Base-by-base conservation (phyloP, 2,797 vertebrate genomes). In the Eptatretus atami region DNA sequence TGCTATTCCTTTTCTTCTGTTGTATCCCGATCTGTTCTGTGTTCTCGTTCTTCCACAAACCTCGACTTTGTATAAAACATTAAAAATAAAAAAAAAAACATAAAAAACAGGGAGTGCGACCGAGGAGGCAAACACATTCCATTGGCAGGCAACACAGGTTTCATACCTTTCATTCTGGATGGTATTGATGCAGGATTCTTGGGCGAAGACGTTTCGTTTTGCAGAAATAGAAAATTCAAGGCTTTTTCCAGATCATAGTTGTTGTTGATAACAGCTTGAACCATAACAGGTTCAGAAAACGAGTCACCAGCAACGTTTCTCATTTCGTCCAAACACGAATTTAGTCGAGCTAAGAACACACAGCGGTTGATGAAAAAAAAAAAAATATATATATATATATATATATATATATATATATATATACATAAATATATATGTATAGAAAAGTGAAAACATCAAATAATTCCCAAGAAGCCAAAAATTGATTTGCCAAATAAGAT, bases 321-420 rank as follows among this genome's bases (percentile, higher is more conserved):
- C 88, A 98, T 87, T 67, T 85, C 82, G 72, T 90, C 86, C 77
- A 98, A 79, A 73, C 88, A 96, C 13, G 84, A 87, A 74, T 77
- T 82, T 70, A 98, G 77, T 70, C 74, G 81, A 63, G 80, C 90
- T 98, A 71, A 52, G 75, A 70, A 64, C 70, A 53, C 53, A 54
- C 31, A 44, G 31, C 31, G 31, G 31, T 44, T 44, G 31, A 44
- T 44, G 31, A 63, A 44, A 19, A 19, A 19, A 19, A 19, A 19
- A 19, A 19, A 19, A 2, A 19, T 19, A 19, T 19, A 19, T 19
- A 19, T 19, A 19, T 19, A 19, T 19, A 19, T 19, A 19, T 19
- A 19, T 19, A 19, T 19, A 19, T 19, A 19, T 19, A 19, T 19
- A 19, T 19, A 19, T 19, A 19, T 19, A 19, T 19, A 19, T 19